phyloP scores from a whole-genome alignment of 2,888 invertebrate genomes.

The Tethea ocularis region DNA sequence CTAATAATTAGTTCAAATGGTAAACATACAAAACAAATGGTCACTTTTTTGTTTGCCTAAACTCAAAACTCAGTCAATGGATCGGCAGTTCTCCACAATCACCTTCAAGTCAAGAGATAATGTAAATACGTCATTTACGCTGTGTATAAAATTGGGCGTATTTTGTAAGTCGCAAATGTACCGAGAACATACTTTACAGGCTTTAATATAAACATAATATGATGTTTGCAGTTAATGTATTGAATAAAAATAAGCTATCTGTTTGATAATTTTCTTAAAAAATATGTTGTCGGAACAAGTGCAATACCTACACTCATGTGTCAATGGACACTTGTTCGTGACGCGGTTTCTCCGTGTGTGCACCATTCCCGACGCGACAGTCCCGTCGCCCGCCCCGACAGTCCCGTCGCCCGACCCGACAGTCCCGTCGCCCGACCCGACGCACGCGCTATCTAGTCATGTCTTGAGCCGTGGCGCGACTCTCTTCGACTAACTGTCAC shows the following conservation, averaged over 20 bases:
- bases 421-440: slow-evolving; percentile 34
- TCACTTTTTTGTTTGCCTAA: slow-evolving; percentile 37
- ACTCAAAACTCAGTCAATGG: slow-evolving; percentile 31
- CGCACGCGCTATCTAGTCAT: slow-evolving; percentile 43
- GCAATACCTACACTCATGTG: slow-evolving; percentile 31
- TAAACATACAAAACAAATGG: neutral
- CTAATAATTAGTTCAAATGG: neutral
- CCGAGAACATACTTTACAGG: slow-evolving; percentile 34
- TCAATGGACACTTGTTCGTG: slow-evolving; percentile 7
- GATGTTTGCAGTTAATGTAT: neutral
- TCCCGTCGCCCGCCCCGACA: slow-evolving; percentile 26
- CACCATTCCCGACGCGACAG: slow-evolving; percentile 34
- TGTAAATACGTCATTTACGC: slow-evolving; percentile 11
- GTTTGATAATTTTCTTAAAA: slow-evolving; percentile 10
- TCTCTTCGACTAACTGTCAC: slow-evolving; percentile 37
- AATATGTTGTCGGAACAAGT: slow-evolving; percentile 36
- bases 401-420: too few species aligned
- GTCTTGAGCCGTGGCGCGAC: slow-evolving; percentile 24
- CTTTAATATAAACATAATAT: neutral
- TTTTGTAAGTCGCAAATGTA: slow-evolving; percentile 54
- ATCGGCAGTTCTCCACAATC: slow-evolving; percentile 37
- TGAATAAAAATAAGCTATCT: too few species aligned
- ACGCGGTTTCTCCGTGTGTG: slow-evolving; percentile 21
- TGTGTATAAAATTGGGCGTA: slow-evolving; percentile 23
- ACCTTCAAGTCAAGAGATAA: slow-evolving; percentile 29